Evolutionary conservation across 2,888 invertebrate species (phyloP).

Genomic region (Geophilus truncorum): DNA sequence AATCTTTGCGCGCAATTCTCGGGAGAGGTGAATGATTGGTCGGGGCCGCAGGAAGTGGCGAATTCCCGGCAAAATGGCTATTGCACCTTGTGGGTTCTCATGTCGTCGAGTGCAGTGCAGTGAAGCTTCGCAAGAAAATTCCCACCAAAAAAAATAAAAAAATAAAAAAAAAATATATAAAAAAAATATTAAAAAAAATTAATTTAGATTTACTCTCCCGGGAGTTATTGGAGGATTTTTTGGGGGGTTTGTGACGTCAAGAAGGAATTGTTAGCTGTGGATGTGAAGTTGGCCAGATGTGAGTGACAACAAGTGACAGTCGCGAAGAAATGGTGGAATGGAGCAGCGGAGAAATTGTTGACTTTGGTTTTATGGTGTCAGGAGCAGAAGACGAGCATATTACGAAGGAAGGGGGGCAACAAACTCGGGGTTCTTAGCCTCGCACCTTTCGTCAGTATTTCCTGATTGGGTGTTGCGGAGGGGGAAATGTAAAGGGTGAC

Average conservation of each 20-base stretch:
- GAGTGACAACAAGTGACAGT: not conserved
- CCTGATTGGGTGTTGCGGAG: not conserved
- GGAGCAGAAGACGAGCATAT: not conserved
- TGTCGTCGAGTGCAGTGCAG: too few relatives aligned
- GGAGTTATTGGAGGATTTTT: not conserved
- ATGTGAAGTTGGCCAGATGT: not conserved
- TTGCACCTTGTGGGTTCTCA: too few relatives aligned
- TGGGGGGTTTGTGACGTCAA: not conserved
- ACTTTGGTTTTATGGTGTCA: constrained; percentile 2
- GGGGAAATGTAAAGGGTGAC: not conserved
- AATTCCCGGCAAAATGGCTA: too few relatives aligned
- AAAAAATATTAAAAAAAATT: too few relatives aligned
- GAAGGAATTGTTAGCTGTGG: not conserved
- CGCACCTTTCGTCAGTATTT: not conserved
- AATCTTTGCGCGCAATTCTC: not conserved
- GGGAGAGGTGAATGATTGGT: not conserved
- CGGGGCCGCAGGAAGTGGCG: too few relatives aligned
- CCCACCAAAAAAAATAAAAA: not conserved
- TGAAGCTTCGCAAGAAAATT: too few relatives aligned
- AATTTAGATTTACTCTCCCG: too few relatives aligned
- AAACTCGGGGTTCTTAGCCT: not conserved
- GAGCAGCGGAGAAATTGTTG: not conserved
- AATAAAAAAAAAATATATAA: too few relatives aligned
- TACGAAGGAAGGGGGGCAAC: not conserved
- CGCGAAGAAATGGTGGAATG: not conserved